Evolutionary conservation across 2,888 invertebrate species (phyloP), one percentile per base, ranked within the genome.

Genomic region (Drosophila anceps): DNA sequence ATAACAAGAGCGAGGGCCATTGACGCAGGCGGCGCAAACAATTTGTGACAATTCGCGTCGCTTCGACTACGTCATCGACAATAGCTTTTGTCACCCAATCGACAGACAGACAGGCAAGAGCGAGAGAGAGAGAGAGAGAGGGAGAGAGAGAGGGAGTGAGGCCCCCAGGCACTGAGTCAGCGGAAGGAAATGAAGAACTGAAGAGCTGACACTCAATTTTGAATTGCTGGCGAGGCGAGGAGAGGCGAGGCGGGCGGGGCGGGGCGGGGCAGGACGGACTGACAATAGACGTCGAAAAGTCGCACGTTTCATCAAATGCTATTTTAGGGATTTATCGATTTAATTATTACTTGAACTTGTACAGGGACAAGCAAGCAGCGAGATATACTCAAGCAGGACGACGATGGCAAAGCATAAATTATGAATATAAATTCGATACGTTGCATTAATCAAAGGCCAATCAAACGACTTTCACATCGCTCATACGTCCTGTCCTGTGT

Each of bases 241-340:
- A 41, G 44, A 35, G 31, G 24, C 24, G 0, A 29, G 41, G 41
- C 50, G 41, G 31, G 24, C 24, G 0, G 33, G 41, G 0, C 4
- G 39, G n/a, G 48, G 9, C 20, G 18, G 43, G 10, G 13, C 31
- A 31, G 12, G 13, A 44, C 50, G 41, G 31, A 24, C 20, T 63
- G 54, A 67, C 51, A 70, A 59, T 61, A 69, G 75, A 78, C 80
- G 63, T 73, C 72, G 69, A 75, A 84, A 84, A 77, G 77, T 79
- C 75, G 79, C 72, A 76, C 70, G 69, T 69, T 83, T 69, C 55
- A 69, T 80, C 48, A 68, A 82, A 72, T 71, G 70, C 76, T 86
- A 85, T 87, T 87, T 85, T 88, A 73, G 58, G 82, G 82, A 79
- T 81, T 76, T 86, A 88, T 87, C 81, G 86, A 87, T 85, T 84